Evolutionary conservation across 2,113 vertebrate species (phyloP).

Genomic region (Equus quagga): DNA sequence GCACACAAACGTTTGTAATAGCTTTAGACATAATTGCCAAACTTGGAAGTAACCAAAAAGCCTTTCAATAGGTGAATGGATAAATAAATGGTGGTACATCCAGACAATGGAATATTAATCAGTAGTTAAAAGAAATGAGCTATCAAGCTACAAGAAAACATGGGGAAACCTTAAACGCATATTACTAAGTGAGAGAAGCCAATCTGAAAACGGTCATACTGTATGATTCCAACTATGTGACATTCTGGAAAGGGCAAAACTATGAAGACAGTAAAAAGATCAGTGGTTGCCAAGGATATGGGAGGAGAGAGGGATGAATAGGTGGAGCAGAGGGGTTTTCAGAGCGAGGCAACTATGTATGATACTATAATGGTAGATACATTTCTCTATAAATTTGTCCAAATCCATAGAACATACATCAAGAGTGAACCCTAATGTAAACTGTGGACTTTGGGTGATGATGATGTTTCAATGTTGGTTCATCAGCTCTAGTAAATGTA

Average conservation of each 20-base stretch:
- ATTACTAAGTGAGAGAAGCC: not conserved
- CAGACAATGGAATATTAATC: not conserved
- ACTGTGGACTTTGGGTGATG: not conserved
- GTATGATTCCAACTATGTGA: not conserved
- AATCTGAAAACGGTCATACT: not conserved
- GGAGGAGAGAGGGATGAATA: not conserved
- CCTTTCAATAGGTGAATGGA: not conserved
- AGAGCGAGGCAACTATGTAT: not conserved
- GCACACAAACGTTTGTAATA: not conserved
- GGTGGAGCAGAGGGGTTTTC: not conserved
- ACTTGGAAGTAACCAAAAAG: not conserved
- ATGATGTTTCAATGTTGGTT: not conserved
- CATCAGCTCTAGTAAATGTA: not conserved
- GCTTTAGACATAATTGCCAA: not conserved
- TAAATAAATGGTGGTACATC: not conserved
- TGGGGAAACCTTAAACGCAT: not conserved
- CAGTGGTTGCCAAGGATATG: not conserved
- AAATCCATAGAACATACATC: not conserved
- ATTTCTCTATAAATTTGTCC: not conserved
- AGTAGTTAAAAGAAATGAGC: not conserved
- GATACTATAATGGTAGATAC: not conserved
- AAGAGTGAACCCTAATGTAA: not conserved
- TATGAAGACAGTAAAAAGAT: not conserved
- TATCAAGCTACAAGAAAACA: not conserved
- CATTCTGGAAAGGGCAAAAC: not conserved